Evolutionary conservation across 2,797 vertebrate species (phyloP), one percentile per base, ranked within the genome.

Genomic region (Poeciliopsis infans): DNA sequence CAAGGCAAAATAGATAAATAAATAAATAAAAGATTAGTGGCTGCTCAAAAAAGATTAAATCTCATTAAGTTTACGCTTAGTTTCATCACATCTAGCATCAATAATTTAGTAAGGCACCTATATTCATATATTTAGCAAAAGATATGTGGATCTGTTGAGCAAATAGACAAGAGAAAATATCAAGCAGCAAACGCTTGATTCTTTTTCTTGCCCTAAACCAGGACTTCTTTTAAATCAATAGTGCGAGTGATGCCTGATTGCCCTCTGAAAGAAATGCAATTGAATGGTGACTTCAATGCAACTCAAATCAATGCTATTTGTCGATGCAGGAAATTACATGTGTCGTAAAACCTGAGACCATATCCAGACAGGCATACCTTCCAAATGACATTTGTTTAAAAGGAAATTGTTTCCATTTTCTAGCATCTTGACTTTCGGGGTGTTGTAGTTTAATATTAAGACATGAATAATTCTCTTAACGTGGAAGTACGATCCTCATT

Each of bases 271-370:
- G 88, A 92, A 93, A 93, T 92, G 90, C 93, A 93, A 94, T 93
- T 94, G 91, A 94, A 94, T 89, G 89, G 93, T 92, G 92, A 93
- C 94, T 94, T 95, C 93, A 93, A 91, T 93, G 91, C 89, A 94
- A 90, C 89, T 93, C 83, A 88, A 94, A 95, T 95, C 94, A 93
- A 94, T 95, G 90, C 85, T 83, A 91, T 92, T 93, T 91, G 91
- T 94, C 93, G 89, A 95, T 94, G 92, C 92, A 94, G 94, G 94
- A 95, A 95, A 95, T 94, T 90, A 94, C 93, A 93, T 92, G 87
- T 93, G 93, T 94, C 83, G 88, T 92, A 87, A 93, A 95, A 92
- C 85, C 87, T 82, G 80, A 89, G 83, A 94, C 86, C 89, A 79
- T 92, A 94, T 93, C 91, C 90, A 93, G 91, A 92, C 92, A 92